Base-by-base conservation (phyloP, 2,888 invertebrate genomes). In the Pristionchus fissidentatus region DNA sequence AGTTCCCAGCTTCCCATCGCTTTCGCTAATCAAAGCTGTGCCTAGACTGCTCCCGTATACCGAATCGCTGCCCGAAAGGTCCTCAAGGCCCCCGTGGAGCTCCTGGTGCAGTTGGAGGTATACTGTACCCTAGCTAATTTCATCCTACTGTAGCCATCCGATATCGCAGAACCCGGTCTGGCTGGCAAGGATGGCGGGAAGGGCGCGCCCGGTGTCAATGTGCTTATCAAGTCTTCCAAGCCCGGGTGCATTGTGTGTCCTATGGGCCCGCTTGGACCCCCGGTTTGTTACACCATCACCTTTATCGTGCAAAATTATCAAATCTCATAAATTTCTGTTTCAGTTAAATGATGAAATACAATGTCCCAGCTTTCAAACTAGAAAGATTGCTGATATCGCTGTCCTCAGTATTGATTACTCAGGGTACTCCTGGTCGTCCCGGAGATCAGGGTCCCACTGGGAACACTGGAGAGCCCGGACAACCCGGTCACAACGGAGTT, bases 191-290 rank as follows among this genome's bases (percentile, higher is more conserved):
- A 35, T 19, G 83, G 83, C 1, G 3, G 15, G 2, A 8, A 4
- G 8, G 83, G 83, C 26, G 83, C 83, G 43, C 52, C 83, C 15
- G 83, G 83, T n/a, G 32, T 83, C 8, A 83, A 83, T 52, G 8
- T 38, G 1, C 73, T 83, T 32, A 15, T 83, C 15, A 83, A 55
- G 41, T 35, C 32, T 22, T 13, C 13, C 38, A 35, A 32, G 26
- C 70, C 70, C 10, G 83, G 83, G 15, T 83, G 83, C 73, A 83
- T 83, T 22, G 41, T 55, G 4, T 83, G 83, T 41, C 83, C 83
- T 3, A 52, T 55, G 35, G 83, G 83, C 0, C 83, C 70, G 19
- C 83, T 52, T n/a, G 83, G 83, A 35, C 70, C 55, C 3, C 62
- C 80, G 5, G 80, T 49, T 32, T 35, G 4, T 5, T 62, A 5